Conservation (phyloP, 2,888 invertebrate species). For the Trachelus stipa region DNA sequence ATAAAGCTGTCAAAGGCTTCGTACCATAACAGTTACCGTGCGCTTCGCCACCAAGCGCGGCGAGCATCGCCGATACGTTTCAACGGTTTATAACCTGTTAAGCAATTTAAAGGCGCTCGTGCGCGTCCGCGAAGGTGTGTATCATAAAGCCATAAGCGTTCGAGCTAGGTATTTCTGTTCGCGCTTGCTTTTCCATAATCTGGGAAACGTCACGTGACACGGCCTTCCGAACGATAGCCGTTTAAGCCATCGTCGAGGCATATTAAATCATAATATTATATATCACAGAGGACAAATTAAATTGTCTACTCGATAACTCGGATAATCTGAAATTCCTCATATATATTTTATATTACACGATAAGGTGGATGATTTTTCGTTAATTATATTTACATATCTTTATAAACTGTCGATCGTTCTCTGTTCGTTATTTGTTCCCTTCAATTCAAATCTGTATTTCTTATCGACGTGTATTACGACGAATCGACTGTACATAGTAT, state of each 20-base stretch:
- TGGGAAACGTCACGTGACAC: constrained; percentile 21
- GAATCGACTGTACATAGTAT: neutral
- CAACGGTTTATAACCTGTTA: constrained; percentile 7
- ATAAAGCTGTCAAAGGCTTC: neutral
- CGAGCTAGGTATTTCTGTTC: constrained; percentile 6
- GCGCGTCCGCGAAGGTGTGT: constrained; percentile 18
- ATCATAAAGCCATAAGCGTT: constrained; percentile 21
- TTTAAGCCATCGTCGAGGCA: constrained; percentile 14
- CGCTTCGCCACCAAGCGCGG: neutral
- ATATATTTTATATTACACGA: neutral
- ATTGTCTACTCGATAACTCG: neutral
- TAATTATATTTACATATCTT: neutral
- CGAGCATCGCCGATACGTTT: constrained; percentile 4
- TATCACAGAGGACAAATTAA: neutral
- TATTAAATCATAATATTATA: constrained; percentile 6
- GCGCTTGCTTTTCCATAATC: constrained; percentile 8
- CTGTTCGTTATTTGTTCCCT: neutral
- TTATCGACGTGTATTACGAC: neutral
- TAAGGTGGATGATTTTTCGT: neutral
- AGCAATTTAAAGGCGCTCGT: constrained; percentile 18
- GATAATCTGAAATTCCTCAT: neutral
- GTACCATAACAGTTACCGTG: neutral
- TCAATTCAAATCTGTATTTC: neutral
- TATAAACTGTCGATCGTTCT: no score
- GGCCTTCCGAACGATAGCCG: constrained; percentile 16